These are phyloP conservation scores for Stomatorhinus walkeri DNA, from an alignment of 2,797 vertebrate genomes.

Conservation along the genomic window DNA sequence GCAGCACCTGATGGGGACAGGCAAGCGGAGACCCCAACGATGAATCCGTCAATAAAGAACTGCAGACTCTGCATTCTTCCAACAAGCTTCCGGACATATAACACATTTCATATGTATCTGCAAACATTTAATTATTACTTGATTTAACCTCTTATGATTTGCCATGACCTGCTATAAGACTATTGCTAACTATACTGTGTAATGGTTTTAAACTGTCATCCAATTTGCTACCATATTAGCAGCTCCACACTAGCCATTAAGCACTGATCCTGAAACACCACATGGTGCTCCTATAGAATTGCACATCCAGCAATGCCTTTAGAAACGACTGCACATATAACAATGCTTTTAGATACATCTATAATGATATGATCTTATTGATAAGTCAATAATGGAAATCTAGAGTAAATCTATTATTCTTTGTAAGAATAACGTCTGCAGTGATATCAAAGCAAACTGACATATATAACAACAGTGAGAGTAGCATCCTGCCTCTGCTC, in stretches of 20 bases:
- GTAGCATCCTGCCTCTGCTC: background rate
- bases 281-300: background rate
- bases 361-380: background rate
- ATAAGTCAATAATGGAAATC: background rate
- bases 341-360: background rate
- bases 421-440: background rate
- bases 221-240: background rate
- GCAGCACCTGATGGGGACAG: slow-evolving; percentile 25
- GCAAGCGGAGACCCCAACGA: background rate
- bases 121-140: background rate
- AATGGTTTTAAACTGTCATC: background rate
- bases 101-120: background rate
- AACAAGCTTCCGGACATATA: background rate
- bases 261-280: background rate
- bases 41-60: background rate
- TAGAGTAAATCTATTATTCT: background rate
- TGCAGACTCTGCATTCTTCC: background rate
- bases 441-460: background rate
- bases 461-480: background rate
- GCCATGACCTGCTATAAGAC: background rate
- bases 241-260: background rate
- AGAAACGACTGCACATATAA: background rate
- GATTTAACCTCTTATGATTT: background rate
- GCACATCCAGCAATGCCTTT: background rate
- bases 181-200: background rate